Base-by-base conservation (phyloP, 2,797 vertebrate genomes). In the Poeciliopsis presidionis region DNA sequence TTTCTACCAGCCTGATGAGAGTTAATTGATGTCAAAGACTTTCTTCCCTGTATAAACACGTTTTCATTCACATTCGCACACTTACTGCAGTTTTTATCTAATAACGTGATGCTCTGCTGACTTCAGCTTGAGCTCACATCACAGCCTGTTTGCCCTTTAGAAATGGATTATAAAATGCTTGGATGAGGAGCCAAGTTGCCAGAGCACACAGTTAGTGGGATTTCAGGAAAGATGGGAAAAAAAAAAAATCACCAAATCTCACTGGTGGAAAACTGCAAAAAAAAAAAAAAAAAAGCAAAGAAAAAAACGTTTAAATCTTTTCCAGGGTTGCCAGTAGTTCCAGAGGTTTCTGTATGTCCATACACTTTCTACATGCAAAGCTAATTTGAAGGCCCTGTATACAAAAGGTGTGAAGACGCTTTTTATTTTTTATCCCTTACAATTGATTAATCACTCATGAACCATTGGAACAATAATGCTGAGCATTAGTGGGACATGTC, bases 1-100 rank as follows among this genome's bases (percentile, higher is more conserved):
- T 89, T 78, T 79, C 43, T 72, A 22, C 73, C 39, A 47, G 71
- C 65, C 70, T 87, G 81, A 92, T 90, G 77, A 79, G 76, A 91
- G 83, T 86, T 93, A 92, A 94, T 91, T 92, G 83, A 89, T 91
- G 90, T 92, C 89, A 93, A 85, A 86, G 81, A 88, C 81, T 86
- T 85, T 87, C 75, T 74, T 77, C 69, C 80, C 75, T 80, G 74
- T 59, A 43, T 18, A 74, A 84, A 77, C 87, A 78, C 80, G 63
- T 89, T 86, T 75, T 88, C 55, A 84, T 80, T 84, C 80, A 79
- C 7, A 0, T 61, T 71, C 0, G 46, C 61, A 81, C 82, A 72
- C 78, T 82, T 71, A 63, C 41, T 82, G 45, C 70, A 57, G 57
- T 75, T 73, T 81, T 75, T 39, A 69, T 47, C 43, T 74, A 77